Conservation (phyloP, 2,888 invertebrate species). For the Anoncus sp. region DNA sequence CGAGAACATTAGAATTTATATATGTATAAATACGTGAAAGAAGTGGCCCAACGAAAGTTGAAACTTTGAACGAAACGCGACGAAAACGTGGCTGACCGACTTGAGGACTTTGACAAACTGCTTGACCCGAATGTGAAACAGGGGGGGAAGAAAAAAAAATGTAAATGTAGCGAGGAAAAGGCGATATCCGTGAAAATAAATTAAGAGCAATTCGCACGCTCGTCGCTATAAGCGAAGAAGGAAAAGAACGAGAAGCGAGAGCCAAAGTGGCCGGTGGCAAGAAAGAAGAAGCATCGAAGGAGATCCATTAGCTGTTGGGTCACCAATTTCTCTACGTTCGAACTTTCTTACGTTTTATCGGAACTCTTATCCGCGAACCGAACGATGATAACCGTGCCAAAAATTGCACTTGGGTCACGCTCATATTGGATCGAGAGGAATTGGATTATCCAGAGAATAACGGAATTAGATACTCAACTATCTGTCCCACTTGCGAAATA, state of each 20-base stretch:
- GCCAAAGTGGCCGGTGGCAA: constrained; percentile 45
- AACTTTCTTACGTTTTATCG: constrained; percentile 32
- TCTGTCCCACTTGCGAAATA: constrained; percentile 2
- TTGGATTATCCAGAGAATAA: constrained; percentile 12
- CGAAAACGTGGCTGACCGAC: constrained; percentile 2
- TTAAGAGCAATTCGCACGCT: constrained; percentile 68
- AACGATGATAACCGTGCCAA: constrained; percentile 25
- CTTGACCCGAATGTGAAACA: constrained; percentile 19
- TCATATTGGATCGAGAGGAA: constrained; percentile 3
- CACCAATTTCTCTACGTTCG: constrained; percentile 39
- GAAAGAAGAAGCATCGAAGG: constrained; percentile 65
- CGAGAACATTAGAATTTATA: constrained; percentile 18
- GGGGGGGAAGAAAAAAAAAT: constrained; percentile 26
- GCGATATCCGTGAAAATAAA: constrained; percentile 62
- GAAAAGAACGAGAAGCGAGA: constrained; percentile 40
- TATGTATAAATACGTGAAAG: constrained; percentile 3
- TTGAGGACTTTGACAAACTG: constrained; percentile 13
- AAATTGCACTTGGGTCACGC: constrained; percentile 8
- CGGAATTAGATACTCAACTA: background rate
- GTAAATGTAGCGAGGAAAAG: constrained; percentile 31
- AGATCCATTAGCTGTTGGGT: constrained; percentile 60
- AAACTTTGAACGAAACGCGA: constrained; percentile 8
- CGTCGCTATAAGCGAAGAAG: constrained; percentile 39
- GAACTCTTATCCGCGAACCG: constrained; percentile 21
- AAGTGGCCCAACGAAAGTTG: constrained; percentile 1